phyloP scores from a whole-genome alignment of 2,113 vertebrate species.

The Triplophysa siluroides region DNA sequence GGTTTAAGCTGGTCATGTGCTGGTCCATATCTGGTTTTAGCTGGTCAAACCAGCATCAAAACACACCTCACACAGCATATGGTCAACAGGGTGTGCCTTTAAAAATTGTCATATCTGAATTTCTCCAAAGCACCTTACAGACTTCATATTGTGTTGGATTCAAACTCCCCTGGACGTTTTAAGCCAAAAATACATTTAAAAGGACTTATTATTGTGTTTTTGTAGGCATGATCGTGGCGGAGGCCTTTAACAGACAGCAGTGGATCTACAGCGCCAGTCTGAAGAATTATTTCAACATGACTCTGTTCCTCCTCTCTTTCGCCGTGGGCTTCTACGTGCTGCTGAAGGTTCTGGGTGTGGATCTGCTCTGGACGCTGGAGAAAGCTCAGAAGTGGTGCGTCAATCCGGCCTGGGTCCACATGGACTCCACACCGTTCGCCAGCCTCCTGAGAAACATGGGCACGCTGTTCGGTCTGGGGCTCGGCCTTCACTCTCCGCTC shows the following conservation, averaged over 20 bases:
- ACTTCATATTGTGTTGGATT: too few species aligned
- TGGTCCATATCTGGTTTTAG: too few species aligned
- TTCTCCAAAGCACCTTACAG: too few species aligned
- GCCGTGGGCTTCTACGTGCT: slow-evolving; percentile 90
- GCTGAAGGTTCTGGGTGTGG: slow-evolving; percentile 81
- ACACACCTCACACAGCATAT: too few species aligned
- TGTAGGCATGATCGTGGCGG: slow-evolving; percentile 88
- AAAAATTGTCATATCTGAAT: too few species aligned
- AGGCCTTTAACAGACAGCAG: slow-evolving; percentile 80
- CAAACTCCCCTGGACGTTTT: too few species aligned
- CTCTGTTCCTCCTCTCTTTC: slow-evolving; percentile 84
- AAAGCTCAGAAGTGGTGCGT: slow-evolving; percentile 88
- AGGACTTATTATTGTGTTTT: not conserved
- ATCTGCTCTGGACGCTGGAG: slow-evolving; percentile 93
- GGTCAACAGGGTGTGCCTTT: too few species aligned
- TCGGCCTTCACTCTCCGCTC: slow-evolving; percentile 88
- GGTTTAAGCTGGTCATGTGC: too few species aligned
- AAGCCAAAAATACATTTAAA: too few species aligned
- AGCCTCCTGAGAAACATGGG: slow-evolving; percentile 95
- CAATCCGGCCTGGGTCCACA: slow-evolving; percentile 87
- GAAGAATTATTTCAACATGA: slow-evolving; percentile 79
- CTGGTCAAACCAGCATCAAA: too few species aligned
- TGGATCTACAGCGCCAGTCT: slow-evolving; percentile 88
- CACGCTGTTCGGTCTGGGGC: slow-evolving; percentile 88
- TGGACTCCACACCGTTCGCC: slow-evolving; percentile 92